Conservation (phyloP, 2,797 vertebrate species). For the Cynopterus sphinx region DNA sequence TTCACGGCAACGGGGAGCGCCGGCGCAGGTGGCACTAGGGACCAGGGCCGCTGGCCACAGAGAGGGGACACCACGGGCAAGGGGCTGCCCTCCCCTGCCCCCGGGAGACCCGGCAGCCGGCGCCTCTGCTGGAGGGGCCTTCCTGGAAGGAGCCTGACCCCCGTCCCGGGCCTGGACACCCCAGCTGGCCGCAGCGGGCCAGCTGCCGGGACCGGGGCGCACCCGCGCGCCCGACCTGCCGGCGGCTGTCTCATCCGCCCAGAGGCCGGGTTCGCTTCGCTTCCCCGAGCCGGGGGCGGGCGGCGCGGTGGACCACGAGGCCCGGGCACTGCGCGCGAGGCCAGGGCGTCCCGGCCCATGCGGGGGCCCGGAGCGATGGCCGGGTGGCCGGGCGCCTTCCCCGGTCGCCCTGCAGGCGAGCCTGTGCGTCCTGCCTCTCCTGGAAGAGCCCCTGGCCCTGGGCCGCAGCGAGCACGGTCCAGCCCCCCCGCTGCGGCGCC, state of each 20-base stretch:
- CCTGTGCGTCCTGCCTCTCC: neutral
- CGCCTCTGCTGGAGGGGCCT: rapidly evolving
- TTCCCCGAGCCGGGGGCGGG: neutral
- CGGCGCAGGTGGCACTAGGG: rapidly evolving
- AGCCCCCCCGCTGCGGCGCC: neutral
- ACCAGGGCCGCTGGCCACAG: neutral
- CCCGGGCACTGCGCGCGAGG: neutral
- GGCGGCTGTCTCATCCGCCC: rapidly evolving
- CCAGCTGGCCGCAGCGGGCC: neutral
- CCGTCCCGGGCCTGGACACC: neutral
- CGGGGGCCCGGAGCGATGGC: neutral
- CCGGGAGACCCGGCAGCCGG: neutral
- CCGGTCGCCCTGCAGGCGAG: neutral
- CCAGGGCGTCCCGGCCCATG: rapidly evolving
- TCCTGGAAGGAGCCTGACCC: too few relatives aligned
- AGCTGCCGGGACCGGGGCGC: neutral
- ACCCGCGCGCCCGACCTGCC: too few relatives aligned
- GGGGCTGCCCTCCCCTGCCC: rapidly evolving
- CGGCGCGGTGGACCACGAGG: neutral
- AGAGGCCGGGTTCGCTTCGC: neutral
- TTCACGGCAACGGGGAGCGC: rapidly evolving
- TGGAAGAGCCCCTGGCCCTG: neutral
- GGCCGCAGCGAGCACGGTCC: rapidly evolving
- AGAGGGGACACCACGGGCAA: neutral
- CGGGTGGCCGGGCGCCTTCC: neutral